Conservation (phyloP, 2,888 invertebrate genomes). For the Drosophila prolongata region DNA sequence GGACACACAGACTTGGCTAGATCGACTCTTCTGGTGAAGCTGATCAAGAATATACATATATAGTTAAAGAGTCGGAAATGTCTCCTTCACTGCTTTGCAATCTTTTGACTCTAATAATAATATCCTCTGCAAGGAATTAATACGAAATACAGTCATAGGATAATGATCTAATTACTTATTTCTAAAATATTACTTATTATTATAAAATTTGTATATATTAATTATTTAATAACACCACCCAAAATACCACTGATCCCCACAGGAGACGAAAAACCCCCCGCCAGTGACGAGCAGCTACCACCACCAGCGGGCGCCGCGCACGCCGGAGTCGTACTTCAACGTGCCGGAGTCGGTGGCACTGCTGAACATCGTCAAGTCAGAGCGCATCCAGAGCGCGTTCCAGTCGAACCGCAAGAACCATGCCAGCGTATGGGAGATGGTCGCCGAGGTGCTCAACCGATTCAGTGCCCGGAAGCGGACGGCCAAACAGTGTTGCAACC, state of each 20-base stretch:
- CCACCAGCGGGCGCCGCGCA: slow-evolving; percentile 83
- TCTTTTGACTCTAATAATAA: too few relatives aligned
- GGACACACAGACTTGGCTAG: too few relatives aligned
- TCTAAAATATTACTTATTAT: too few relatives aligned
- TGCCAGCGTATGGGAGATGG: slow-evolving; percentile 85
- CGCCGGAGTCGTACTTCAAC: slow-evolving; percentile 84
- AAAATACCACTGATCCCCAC: not conserved
- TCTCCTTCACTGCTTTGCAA: too few relatives aligned
- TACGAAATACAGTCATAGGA: too few relatives aligned
- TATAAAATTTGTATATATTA: too few relatives aligned
- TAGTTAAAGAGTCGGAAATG: too few relatives aligned
- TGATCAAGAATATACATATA: too few relatives aligned
- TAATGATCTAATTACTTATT: too few relatives aligned
- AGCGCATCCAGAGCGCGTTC: slow-evolving; percentile 84
- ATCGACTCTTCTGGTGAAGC: too few relatives aligned
- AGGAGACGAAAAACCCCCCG: slow-evolving; percentile 80
- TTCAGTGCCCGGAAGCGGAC: slow-evolving; percentile 83
- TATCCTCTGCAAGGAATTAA: not conserved
- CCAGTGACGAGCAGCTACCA: slow-evolving; percentile 77
- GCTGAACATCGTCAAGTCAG: slow-evolving; percentile 84
- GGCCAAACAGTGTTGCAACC: slow-evolving; percentile 84
- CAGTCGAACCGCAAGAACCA: slow-evolving; percentile 84
- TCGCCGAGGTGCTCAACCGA: slow-evolving; percentile 83
- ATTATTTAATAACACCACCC: too few relatives aligned
- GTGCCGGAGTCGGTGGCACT: slow-evolving; percentile 84